These are phyloP conservation scores for Aleiodes alternator DNA, from an alignment of 2,888 invertebrate species.

Conservation along the genomic window DNA sequence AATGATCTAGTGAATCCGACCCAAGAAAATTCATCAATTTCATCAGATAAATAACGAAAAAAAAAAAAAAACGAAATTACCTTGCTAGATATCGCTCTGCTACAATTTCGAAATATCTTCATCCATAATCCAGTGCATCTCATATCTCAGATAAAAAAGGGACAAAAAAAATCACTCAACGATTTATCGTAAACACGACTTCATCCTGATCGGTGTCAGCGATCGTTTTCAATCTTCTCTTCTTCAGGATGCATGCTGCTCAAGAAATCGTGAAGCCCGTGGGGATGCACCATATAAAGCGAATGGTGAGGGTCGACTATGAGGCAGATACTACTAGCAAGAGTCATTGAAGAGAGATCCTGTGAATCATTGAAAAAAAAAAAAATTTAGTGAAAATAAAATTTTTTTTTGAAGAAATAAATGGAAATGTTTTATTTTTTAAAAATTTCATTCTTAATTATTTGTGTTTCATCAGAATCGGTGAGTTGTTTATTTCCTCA, in stretches of 20 bases:
- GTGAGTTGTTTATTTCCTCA: slow-evolving; percentile 45
- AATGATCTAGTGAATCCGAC: background rate
- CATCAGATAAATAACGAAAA: background rate
- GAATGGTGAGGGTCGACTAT: slow-evolving; percentile 56
- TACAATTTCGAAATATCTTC: slow-evolving; percentile 18
- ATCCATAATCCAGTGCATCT: slow-evolving; percentile 8
- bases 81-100: background rate
- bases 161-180: background rate
- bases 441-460: slow-evolving; percentile 33
- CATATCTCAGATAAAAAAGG: no score
- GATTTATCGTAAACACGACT: slow-evolving; percentile 48
- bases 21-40: background rate
- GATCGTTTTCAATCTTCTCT: slow-evolving; percentile 35
- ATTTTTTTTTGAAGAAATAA: background rate
- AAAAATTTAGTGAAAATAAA: background rate
- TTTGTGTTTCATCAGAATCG: slow-evolving; percentile 38
- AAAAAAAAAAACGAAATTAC: background rate
- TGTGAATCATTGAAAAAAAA: background rate
- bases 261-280: slow-evolving; percentile 33
- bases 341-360: background rate
- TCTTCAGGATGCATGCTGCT: slow-evolving; percentile 29
- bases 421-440: slow-evolving; percentile 41
- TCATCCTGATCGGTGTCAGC: slow-evolving; percentile 47
- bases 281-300: slow-evolving; percentile 60
- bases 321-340: slow-evolving; percentile 52